phyloP scores from a whole-genome alignment of 2,113 vertebrate species.

The Oceanites oceanicus region DNA sequence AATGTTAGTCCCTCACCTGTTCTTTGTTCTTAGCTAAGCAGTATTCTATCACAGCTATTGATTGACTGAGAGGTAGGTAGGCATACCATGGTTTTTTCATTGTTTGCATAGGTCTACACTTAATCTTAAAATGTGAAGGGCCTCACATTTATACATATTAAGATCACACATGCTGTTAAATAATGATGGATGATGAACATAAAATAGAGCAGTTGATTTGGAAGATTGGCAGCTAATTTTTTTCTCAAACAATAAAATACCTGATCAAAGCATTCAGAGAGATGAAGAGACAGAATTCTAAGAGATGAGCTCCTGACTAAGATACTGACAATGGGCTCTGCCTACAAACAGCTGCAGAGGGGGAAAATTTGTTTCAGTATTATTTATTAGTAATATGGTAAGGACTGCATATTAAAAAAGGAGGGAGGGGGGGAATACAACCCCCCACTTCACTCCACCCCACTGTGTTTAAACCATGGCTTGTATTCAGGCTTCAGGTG shows the following conservation, averaged over 20 bases:
- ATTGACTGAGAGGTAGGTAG: not conserved
- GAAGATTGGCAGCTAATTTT: not conserved
- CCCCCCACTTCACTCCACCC: rapidly evolving
- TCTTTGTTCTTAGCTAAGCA: not conserved
- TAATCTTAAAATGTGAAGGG: not conserved
- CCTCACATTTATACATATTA: not conserved
- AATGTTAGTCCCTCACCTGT: not conserved
- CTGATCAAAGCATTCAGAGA: not conserved
- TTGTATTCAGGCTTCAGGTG: not conserved
- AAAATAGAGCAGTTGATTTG: not conserved
- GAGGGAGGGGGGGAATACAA: rapidly evolving
- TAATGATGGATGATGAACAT: not conserved
- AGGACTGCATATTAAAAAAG: not conserved
- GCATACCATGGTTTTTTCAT: not conserved
- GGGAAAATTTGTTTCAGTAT: not conserved
- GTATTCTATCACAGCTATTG: not conserved
- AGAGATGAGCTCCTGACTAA: not conserved
- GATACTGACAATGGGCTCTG: not conserved
- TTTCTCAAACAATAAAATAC: not conserved
- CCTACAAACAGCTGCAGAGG: not conserved
- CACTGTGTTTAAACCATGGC: not conserved
- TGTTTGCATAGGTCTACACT: not conserved
- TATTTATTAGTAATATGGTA: not conserved
- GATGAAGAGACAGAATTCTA: not conserved
- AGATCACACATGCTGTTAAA: not conserved